phyloP scores from a whole-genome alignment of 2,888 invertebrate species.

The Perizoma affinitatum region DNA sequence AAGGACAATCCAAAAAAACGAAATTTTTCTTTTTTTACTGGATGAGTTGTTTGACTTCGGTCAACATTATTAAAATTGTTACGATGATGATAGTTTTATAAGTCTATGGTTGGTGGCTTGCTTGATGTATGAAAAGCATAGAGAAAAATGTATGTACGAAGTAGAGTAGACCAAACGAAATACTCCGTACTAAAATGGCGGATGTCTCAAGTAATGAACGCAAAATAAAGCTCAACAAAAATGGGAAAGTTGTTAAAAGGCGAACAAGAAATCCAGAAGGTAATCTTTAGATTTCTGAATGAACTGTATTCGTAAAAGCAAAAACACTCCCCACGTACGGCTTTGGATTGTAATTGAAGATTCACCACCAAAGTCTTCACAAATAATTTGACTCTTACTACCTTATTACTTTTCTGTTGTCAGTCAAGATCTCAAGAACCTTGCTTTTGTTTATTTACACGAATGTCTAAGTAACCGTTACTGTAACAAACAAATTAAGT shows the following conservation, averaged over 20 bases:
- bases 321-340: neutral
- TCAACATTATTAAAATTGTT: no score
- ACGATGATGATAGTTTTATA: no score
- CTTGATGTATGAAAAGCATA: no score
- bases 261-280: conserved; percentile 80
- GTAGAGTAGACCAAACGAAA: no score
- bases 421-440: conserved; percentile 36
- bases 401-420: conserved; percentile 63
- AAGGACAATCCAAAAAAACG: no score
- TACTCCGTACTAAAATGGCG: conserved; percentile 79
- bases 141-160: no score
- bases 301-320: conserved; percentile 1
- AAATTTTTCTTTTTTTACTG: no score
- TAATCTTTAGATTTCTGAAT: conserved; percentile 45
- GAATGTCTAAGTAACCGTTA: no score
- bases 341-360: conserved; percentile 15
- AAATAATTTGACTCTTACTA: conserved; percentile 74
- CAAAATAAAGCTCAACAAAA: conserved; percentile 79
- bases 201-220: conserved; percentile 80
- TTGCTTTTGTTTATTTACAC: conserved; percentile 31
- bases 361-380: conserved; percentile 19
- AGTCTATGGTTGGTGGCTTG: no score
- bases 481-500: no score
- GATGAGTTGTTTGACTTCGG: no score
- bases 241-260: conserved; percentile 78